phyloP scores from a whole-genome alignment of 2,113 vertebrate genomes.

The Heterotis niloticus region DNA sequence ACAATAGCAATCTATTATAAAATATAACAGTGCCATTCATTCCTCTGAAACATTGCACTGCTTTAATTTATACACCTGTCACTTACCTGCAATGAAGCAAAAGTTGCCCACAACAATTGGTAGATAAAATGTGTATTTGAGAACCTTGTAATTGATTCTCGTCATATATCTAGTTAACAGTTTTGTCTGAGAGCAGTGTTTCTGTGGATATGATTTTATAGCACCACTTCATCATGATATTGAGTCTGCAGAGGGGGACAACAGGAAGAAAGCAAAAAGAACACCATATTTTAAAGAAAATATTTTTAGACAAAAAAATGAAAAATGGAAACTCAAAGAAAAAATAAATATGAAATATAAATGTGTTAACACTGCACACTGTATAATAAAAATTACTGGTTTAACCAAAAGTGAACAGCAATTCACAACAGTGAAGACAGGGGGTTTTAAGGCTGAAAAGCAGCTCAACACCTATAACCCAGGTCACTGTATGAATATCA shows the following conservation, averaged over 20 bases:
- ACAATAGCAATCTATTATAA: background rate
- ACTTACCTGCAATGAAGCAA: conserved; percentile 17
- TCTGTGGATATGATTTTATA: background rate
- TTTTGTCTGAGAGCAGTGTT: background rate
- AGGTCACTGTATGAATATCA: too few species aligned
- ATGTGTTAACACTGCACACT: too few species aligned
- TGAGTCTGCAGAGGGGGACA: background rate
- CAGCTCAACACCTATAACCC: too few species aligned
- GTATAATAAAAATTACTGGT: too few species aligned
- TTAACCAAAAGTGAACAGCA: too few species aligned
- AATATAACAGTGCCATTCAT: background rate
- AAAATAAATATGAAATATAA: too few species aligned
- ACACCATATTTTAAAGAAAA: background rate
- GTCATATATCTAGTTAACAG: background rate
- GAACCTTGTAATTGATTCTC: background rate
- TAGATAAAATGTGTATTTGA: background rate
- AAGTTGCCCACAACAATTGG: background rate
- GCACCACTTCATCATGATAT: background rate
- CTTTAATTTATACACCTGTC: background rate
- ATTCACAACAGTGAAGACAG: too few species aligned
- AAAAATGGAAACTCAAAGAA: too few species aligned
- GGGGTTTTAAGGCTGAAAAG: too few species aligned
- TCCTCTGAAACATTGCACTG: background rate
- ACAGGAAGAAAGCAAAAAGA: background rate
- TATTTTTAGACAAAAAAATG: background rate